Evolutionary conservation across 2,797 vertebrate species (phyloP).

Genomic region (Spondyliosoma cantharus): DNA sequence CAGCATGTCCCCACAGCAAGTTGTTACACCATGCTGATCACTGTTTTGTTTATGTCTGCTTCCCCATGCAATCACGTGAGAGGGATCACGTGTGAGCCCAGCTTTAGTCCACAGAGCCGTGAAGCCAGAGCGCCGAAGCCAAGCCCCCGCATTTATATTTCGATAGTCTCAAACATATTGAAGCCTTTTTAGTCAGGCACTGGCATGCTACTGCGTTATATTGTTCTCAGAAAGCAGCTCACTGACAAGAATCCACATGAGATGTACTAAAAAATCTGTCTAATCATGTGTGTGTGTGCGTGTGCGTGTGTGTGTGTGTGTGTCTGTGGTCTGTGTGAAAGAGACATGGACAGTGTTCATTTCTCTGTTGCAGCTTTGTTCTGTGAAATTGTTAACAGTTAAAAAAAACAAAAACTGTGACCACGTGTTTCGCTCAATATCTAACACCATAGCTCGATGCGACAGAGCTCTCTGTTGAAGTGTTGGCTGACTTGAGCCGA

Average conservation of each 20-base stretch:
- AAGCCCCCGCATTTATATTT: too few relatives aligned
- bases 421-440: background rate
- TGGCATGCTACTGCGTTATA: background rate
- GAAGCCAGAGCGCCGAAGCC: too few relatives aligned
- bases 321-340: background rate
- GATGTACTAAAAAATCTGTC: background rate
- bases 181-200: background rate
- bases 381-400: background rate
- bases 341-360: background rate
- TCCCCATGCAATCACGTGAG: too few relatives aligned
- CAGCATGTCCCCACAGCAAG: too few relatives aligned
- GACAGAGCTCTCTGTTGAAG: background rate
- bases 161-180: background rate
- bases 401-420: background rate
- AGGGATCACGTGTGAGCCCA: too few relatives aligned
- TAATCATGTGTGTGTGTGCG: background rate
- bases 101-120: too few relatives aligned
- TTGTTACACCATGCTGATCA: too few relatives aligned
- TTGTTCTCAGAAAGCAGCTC: background rate
- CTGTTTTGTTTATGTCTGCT: too few relatives aligned
- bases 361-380: background rate
- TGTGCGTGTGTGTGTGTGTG: background rate
- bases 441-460: background rate
- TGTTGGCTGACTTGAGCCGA: background rate
- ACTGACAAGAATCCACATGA: slow-evolving; percentile 2